These are phyloP conservation scores for Latrodectus elegans DNA, from an alignment of 2,888 invertebrate genomes.

Conservation along the genomic window DNA sequence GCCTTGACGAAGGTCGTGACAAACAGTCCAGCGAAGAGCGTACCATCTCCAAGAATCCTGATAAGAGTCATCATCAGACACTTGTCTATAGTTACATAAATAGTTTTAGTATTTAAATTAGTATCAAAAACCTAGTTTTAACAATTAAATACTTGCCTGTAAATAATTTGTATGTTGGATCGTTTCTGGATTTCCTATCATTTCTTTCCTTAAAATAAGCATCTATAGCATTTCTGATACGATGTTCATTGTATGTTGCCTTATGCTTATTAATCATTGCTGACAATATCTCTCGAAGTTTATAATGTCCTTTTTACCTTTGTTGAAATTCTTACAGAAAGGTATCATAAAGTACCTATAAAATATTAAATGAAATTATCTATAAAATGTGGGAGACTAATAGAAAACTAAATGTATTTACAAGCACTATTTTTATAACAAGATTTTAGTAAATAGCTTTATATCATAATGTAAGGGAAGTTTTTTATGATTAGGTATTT, in stretches of 20 bases:
- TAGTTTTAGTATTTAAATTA: neutral
- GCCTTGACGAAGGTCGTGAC: neutral
- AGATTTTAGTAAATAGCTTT: too few relatives aligned
- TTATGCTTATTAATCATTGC: neutral
- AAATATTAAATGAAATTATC: neutral
- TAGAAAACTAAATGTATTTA: too few relatives aligned
- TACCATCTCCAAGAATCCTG: constrained; percentile 21
- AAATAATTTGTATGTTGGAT: neutral
- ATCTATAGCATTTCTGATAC: neutral
- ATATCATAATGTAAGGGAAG: too few relatives aligned
- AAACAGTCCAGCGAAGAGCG: neutral
- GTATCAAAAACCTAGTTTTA: too few relatives aligned
- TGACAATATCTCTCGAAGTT: neutral
- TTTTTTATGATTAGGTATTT: too few relatives aligned
- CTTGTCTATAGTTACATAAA: constrained; percentile 5
- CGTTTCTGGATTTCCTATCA: neutral
- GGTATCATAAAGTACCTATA: neutral
- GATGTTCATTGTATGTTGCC: neutral
- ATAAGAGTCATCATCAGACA: constrained; percentile 1
- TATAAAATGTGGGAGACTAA: too few relatives aligned
- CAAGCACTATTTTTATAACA: too few relatives aligned
- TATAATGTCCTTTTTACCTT: neutral
- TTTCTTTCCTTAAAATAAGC: neutral
- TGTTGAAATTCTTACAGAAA: neutral
- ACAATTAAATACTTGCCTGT: neutral